These are phyloP conservation scores for Holcopasites calliopsidis DNA, from an alignment of 1,140 invertebrate species.

Conservation along the genomic window DNA sequence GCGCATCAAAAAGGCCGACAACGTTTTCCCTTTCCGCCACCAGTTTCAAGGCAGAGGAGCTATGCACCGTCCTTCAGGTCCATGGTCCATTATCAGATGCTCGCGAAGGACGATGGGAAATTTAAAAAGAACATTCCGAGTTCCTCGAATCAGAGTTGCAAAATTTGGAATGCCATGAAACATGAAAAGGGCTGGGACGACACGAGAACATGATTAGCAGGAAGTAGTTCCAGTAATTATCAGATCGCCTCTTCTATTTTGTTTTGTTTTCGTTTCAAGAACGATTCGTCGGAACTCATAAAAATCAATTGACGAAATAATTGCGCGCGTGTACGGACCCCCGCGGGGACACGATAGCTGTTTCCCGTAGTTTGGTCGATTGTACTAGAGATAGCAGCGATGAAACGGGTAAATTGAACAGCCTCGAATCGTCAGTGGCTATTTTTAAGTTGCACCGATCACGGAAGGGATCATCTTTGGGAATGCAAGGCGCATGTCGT, in stretches of 20 bases:
- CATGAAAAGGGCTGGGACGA: too few species aligned
- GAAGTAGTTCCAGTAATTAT: neutral
- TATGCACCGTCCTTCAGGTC: too few species aligned
- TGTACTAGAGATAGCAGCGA: neutral
- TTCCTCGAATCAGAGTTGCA: neutral
- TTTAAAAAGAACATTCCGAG: neutral
- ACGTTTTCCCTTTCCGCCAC: too few species aligned
- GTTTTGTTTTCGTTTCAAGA: neutral
- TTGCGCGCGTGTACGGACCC: neutral
- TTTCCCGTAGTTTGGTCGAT: neutral
- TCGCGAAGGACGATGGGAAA: neutral
- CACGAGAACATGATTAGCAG: too few species aligned
- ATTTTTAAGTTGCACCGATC: constrained; percentile 29
- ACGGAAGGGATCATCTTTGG: constrained; percentile 1
- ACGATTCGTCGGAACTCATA: neutral
- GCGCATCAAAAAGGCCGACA: too few species aligned
- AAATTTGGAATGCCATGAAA: neutral
- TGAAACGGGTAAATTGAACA: neutral
- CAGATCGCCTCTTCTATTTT: too few species aligned
- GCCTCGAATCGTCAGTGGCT: neutral
- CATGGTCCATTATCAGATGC: too few species aligned
- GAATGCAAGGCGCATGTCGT: constrained; percentile 22
- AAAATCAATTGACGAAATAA: constrained; percentile 26
- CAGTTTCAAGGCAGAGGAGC: too few species aligned
- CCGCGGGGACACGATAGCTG: neutral